phyloP scores from a whole-genome alignment of 2,888 invertebrate species.

The Cryptocephalus primarius region DNA sequence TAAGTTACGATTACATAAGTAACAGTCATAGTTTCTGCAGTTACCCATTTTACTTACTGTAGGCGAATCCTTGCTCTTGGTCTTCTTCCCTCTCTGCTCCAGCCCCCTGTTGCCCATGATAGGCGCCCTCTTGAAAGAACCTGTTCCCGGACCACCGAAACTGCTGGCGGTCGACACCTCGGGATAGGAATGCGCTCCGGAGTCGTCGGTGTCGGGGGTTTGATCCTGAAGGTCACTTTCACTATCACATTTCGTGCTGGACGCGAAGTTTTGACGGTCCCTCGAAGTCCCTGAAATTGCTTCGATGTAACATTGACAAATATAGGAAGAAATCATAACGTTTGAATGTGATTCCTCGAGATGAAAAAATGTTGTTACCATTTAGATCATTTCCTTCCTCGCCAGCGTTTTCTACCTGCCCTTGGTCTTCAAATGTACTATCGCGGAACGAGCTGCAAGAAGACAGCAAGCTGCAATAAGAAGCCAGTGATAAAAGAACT shows the following conservation, averaged over 20 bases:
- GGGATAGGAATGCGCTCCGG: conserved; percentile 43
- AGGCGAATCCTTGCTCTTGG: conserved; percentile 32
- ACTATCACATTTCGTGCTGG: conserved; percentile 45
- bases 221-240: conserved; percentile 61
- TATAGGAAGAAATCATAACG: neutral
- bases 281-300: conserved; percentile 33
- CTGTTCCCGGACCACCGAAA: conserved; percentile 28
- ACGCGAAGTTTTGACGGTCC: conserved; percentile 38
- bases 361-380: conserved; percentile 33
- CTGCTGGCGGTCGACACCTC: conserved; percentile 39
- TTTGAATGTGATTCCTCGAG: neutral
- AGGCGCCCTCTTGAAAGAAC: conserved; percentile 47
- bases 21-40: too few species aligned
- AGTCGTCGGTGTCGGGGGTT: conserved; percentile 66
- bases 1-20: too few species aligned
- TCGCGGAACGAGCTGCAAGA: conserved; percentile 81
- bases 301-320: neutral
- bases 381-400: conserved; percentile 45
- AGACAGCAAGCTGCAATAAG: conserved; percentile 56
- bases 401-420: conserved; percentile 41
- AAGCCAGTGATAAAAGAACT: conserved; percentile 6
- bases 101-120: conserved; percentile 50
- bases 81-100: conserved; percentile 53
- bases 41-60: conserved; percentile 25
- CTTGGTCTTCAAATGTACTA: conserved; percentile 64